These are phyloP conservation scores for Pantherophis alleghaniensis DNA, from an alignment of 2,797 vertebrate species.

Conservation along the genomic window DNA sequence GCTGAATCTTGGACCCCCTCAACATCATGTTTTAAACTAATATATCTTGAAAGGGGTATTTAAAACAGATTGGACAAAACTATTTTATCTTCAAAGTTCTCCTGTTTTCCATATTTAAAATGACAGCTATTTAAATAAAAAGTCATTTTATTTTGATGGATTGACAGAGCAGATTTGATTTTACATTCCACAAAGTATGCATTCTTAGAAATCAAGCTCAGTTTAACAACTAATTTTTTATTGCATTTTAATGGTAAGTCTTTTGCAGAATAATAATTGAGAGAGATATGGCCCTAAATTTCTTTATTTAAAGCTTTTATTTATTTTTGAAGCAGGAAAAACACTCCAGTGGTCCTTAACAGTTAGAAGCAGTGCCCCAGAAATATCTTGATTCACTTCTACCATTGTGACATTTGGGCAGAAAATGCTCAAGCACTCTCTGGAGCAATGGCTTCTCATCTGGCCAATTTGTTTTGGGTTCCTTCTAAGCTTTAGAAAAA, in stretches of 20 bases:
- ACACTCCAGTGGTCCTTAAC: not conserved
- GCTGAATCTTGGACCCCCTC: not conserved
- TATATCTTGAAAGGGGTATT: not conserved
- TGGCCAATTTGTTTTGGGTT: not conserved
- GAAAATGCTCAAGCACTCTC: not conserved
- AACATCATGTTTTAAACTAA: not conserved
- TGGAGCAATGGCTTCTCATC: not conserved
- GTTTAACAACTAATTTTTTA: not conserved
- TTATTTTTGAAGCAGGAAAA: not conserved
- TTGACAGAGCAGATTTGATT: not conserved
- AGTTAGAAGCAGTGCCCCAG: not conserved
- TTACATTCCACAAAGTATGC: not conserved
- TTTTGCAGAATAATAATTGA: not conserved
- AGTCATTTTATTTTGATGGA: not conserved
- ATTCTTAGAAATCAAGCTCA: not conserved
- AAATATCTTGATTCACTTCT: not conserved
- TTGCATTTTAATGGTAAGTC: not conserved
- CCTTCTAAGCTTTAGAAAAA: not conserved
- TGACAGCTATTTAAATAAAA: not conserved
- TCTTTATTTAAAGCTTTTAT: conserved; percentile 4
- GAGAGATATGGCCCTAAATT: not conserved
- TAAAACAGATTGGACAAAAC: not conserved
- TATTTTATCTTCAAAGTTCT: not conserved
- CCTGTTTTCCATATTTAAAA: not conserved
- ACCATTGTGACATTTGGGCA: not conserved